A percentile compares a stretch with the other conserved stretches of the same genome.
Evolutionary conservation across 1,140 invertebrate genomes (phyloP).

Genomic region (Zaprionus tsacasi): DNA sequence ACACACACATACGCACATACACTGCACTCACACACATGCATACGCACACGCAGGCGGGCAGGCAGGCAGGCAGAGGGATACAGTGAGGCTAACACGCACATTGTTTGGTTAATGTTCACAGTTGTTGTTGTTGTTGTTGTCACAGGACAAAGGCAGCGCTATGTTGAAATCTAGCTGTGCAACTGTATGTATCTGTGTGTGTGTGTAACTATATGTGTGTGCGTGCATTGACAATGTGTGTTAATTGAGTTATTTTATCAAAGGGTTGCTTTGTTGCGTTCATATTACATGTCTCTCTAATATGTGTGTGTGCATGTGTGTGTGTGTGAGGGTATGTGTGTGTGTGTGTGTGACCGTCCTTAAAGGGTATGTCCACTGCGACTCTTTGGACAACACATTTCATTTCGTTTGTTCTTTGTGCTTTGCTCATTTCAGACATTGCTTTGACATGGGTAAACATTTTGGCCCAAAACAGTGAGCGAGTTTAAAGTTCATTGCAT

Average conservation of each 20-base stretch:
- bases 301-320: neutral
- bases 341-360: neutral
- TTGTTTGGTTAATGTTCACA: conserved; percentile 13
- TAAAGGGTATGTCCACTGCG: conserved; percentile 13
- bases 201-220: neutral
- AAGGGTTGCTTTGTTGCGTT: conserved; percentile 25
- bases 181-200: neutral
- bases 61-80: neutral
- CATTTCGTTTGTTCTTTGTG: conserved; percentile 41
- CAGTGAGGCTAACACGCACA: conserved; percentile 1
- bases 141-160: conserved; percentile 16
- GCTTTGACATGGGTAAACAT: conserved; percentile 69
- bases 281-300: neutral
- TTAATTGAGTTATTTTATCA: conserved; percentile 39
- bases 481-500: conserved; percentile 72
- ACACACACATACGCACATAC: neutral
- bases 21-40: neutral
- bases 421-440: conserved; percentile 33
- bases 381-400: neutral
- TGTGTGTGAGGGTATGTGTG: too few species aligned
- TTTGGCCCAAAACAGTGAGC: conserved; percentile 55
- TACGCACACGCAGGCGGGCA: too few species aligned
- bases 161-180: neutral
- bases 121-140: conserved; percentile 11
- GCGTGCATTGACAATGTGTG: conserved; percentile 9